These are phyloP conservation scores for Gisinianus flammeolus DNA, from an alignment of 2,888 invertebrate genomes.

Conservation along the genomic window DNA sequence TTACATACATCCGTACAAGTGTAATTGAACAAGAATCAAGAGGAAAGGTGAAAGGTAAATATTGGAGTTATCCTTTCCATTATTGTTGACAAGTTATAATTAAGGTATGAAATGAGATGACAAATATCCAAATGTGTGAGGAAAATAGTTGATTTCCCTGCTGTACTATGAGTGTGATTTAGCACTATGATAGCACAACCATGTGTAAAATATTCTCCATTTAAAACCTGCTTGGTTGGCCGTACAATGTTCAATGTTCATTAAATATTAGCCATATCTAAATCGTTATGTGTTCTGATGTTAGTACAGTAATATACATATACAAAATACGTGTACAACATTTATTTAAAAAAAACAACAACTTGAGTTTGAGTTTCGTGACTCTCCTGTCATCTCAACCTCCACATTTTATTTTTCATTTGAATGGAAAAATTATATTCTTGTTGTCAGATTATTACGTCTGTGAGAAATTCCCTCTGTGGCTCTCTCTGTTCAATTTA, in stretches of 20 bases:
- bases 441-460: background rate
- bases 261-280: background rate
- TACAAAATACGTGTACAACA: too few species aligned
- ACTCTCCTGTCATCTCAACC: background rate
- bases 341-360: background rate
- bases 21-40: too few species aligned
- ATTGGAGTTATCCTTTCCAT: slow-evolving; percentile 18
- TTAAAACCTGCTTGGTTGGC: background rate
- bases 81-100: slow-evolving; percentile 29
- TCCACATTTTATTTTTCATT: slow-evolving; percentile 3
- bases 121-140: slow-evolving; percentile 14
- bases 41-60: slow-evolving; percentile 19
- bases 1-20: too few species aligned
- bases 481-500: background rate
- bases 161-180: background rate
- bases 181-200: too few species aligned
- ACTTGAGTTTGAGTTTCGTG: background rate
- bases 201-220: too few species aligned
- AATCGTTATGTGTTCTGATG: background rate
- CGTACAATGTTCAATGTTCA: background rate
- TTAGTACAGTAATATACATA: background rate
- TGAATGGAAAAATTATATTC: background rate
- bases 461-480: background rate
- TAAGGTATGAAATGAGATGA: slow-evolving; percentile 26
- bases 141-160: background rate